A percentile compares a stretch with the other conserved stretches of the same genome.
Evolutionary conservation across 2,113 vertebrate species (phyloP).

Genomic region (Formicarius rufipectus): DNA sequence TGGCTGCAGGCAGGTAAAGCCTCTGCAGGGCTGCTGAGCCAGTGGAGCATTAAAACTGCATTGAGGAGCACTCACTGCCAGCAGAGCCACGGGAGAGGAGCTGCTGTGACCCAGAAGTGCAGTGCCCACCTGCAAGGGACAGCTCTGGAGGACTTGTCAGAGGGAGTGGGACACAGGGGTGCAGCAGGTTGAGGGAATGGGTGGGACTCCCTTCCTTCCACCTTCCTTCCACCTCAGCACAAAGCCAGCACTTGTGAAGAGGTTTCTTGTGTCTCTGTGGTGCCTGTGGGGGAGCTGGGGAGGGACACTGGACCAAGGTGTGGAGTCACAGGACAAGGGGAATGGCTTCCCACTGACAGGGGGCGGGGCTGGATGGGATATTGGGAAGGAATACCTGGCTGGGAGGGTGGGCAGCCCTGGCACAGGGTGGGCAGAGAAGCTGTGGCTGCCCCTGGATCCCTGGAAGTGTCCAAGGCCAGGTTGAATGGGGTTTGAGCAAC

Average conservation of each 20-base stretch:
- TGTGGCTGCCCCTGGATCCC: neutral
- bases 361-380: accelerated
- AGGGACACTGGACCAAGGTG: neutral
- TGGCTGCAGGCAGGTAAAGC: neutral
- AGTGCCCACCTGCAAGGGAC: neutral
- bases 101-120: neutral
- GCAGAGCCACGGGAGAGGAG: neutral
- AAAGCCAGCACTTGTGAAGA: accelerated
- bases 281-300: neutral
- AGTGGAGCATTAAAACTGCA: accelerated
- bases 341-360: neutral
- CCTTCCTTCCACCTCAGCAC: neutral
- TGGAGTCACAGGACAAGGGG: neutral
- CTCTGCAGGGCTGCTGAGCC: neutral
- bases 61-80: accelerated
- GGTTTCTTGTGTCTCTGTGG: neutral
- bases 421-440: neutral
- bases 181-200: accelerated
- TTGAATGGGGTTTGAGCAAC: neutral
- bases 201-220: accelerated
- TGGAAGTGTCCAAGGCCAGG: neutral
- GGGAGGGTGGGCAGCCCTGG: neutral
- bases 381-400: neutral
- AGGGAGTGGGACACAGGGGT: neutral
- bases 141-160: neutral